phyloP scores from a whole-genome alignment of 2,888 invertebrate species.

The Drosophila monieri region DNA sequence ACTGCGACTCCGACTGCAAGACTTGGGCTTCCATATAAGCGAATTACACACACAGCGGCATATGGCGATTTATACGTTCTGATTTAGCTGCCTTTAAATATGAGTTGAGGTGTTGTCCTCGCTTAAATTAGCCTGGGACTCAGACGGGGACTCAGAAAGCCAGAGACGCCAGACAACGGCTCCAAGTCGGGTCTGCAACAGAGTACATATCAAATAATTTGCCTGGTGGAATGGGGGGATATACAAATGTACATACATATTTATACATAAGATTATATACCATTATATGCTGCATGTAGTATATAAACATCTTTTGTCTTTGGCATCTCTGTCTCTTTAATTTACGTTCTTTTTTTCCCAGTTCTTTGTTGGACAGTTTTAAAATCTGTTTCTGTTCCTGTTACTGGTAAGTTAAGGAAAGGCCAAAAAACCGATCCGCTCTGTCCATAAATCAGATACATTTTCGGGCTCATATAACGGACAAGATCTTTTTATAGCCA shows the following conservation, averaged over 20 bases:
- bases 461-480: conserved; percentile 37
- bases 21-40: conserved; percentile 53
- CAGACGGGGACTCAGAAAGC: conserved; percentile 32
- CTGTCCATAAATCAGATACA: conserved; percentile 68
- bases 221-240: conserved; percentile 16
- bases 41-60: conserved; percentile 32
- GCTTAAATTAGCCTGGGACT: conserved; percentile 78
- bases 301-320: conserved; percentile 70
- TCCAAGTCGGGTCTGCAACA: conserved; percentile 23
- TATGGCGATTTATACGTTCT: conserved; percentile 42
- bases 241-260: conserved; percentile 6
- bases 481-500: conserved; percentile 60
- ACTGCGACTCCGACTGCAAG: conserved; percentile 27
- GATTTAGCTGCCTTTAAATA: conserved; percentile 81
- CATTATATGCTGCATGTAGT: conserved; percentile 39
- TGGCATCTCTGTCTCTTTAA: conserved; percentile 64
- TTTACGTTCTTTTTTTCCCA: conserved; percentile 64
- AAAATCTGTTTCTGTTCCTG: conserved; percentile 43
- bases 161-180: conserved; percentile 29
- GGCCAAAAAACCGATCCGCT: conserved; percentile 46
- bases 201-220: conserved; percentile 40
- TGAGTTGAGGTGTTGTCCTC: conserved; percentile 82
- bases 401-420: conserved; percentile 9
- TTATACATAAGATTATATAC: not conserved
- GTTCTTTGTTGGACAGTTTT: conserved; percentile 51